These are phyloP conservation scores for Pseudomyrmex pallidus DNA, from an alignment of 1,140 invertebrate genomes.

Conservation along the genomic window DNA sequence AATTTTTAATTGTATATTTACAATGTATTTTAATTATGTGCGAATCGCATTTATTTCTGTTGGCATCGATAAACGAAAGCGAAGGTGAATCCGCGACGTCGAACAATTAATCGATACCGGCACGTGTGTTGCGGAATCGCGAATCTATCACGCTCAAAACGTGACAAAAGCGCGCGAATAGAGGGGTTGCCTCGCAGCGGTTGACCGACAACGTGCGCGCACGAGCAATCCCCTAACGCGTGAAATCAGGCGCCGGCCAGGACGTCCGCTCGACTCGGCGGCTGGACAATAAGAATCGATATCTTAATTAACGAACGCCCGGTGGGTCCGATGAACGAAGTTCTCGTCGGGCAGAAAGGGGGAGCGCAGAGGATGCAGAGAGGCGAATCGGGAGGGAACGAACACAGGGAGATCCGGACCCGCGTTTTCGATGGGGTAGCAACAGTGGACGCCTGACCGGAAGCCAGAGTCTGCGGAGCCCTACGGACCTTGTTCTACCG, in stretches of 20 bases:
- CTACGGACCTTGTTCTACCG: slow-evolving; percentile 82
- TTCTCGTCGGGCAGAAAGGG: slow-evolving; percentile 65
- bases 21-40: too few relatives aligned
- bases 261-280: slow-evolving; percentile 77
- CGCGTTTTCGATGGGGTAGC: slow-evolving; percentile 79
- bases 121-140: slow-evolving; percentile 43
- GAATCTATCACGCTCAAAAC: slow-evolving; percentile 35
- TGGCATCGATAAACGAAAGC: slow-evolving; percentile 18
- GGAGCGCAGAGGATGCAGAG: slow-evolving; percentile 41
- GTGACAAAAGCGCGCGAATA: slow-evolving; percentile 32
- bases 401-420: slow-evolving; percentile 78
- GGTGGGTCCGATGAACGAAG: slow-evolving; percentile 70
- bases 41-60: not conserved
- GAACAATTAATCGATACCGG: slow-evolving; percentile 53
- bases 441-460: slow-evolving; percentile 82
- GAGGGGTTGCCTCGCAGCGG: slow-evolving; percentile 65
- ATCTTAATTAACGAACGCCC: slow-evolving; percentile 83
- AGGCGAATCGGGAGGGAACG: slow-evolving; percentile 61
- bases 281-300: slow-evolving; percentile 84
- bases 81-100: slow-evolving; percentile 31
- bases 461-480: slow-evolving; percentile 83
- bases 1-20: too few relatives aligned
- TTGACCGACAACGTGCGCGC: slow-evolving; percentile 70
- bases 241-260: slow-evolving; percentile 75
- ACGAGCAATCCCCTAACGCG: slow-evolving; percentile 54